phyloP scores from a whole-genome alignment of 2,113 vertebrate species.

The Sorex araneus region DNA sequence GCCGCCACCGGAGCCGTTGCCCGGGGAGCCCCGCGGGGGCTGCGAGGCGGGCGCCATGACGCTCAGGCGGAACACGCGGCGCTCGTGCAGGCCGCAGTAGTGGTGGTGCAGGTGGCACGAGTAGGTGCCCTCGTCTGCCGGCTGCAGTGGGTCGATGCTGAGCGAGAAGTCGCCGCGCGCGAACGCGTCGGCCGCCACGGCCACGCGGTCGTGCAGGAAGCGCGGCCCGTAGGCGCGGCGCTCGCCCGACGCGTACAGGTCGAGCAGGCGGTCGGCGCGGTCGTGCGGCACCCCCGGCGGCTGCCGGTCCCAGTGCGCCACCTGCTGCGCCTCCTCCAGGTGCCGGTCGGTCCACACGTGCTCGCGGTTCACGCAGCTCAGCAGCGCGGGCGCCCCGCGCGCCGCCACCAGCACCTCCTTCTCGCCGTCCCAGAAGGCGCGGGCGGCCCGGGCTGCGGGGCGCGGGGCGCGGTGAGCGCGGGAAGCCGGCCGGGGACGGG shows the following conservation, averaged over 20 bases:
- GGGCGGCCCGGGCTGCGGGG: slow-evolving; percentile 87
- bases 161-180: slow-evolving; percentile 95
- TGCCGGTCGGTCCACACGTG: slow-evolving; percentile 95
- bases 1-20: slow-evolving; percentile 81
- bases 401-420: slow-evolving; percentile 92
- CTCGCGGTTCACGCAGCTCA: slow-evolving; percentile 93
- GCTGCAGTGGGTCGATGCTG: slow-evolving; percentile 88
- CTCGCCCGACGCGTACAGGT: slow-evolving; percentile 96
- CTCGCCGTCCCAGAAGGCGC: slow-evolving; percentile 94
- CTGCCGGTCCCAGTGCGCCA: slow-evolving; percentile 97
- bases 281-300: slow-evolving; percentile 93
- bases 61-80: slow-evolving; percentile 92
- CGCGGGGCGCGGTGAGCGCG: too few relatives aligned
- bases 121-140: slow-evolving; percentile 93
- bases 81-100: slow-evolving; percentile 96
- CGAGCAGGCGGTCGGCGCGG: slow-evolving; percentile 95
- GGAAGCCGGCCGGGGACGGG: too few relatives aligned
- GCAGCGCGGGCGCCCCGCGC: slow-evolving; percentile 89
- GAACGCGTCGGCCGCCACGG: slow-evolving; percentile 92
- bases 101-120: slow-evolving; percentile 98
- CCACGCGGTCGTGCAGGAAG: slow-evolving; percentile 94
- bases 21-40: slow-evolving; percentile 75
- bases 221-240: slow-evolving; percentile 94
- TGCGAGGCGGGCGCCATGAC: slow-evolving; percentile 87
- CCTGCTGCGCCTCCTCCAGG: slow-evolving; percentile 95